Evolutionary conservation across 2,888 invertebrate species (phyloP), one percentile per base, ranked within the genome.

Genomic region (Pemphredon lugubris): DNA sequence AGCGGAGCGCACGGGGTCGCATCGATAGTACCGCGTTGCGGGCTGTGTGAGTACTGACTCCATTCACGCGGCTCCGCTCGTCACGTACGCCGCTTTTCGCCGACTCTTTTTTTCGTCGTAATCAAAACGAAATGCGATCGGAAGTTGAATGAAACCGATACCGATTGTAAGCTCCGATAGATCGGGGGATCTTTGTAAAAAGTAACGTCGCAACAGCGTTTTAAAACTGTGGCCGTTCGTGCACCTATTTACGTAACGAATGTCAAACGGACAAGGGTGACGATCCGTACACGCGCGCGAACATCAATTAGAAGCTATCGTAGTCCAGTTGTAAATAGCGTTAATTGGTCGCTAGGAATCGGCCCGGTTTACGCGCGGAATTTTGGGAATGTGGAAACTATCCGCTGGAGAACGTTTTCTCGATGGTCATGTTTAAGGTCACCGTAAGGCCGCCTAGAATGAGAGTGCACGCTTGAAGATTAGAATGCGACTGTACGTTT

Each of bases 51-150:
- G 66, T 42, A 45, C 68, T 42, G 70, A 63, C 86, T 84, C 88
- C 88, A 88, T 88, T 84, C 84, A 83, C 81, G 81, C 81, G 78
- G 75, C 58, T 71, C 76, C 61, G 63, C 69, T 81, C 80, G 88
- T 87, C 88, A 88, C 88, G 88, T 88, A 88, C 84, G 84, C 88
- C 88, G 85, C 77, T 79, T 75, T 63, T 68, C 59, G 50, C 39
- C 23, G 18, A 48, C 60, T 57, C 60, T 32, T 71, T 72, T 65
- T 67, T 57, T 63, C 14, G 30, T 26, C 16, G n/a, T n/a, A n/a
- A n/a, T n/a, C 51, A 37, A 39, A 61, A 58, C 45, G 42, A 50
- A 60, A 58, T 55, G 32, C 64, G 26, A 13, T 14, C 47, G 13
- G 51, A 66, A 77, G 47, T 21, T 78, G 78, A 77, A 77, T 78